Evolutionary conservation across 2,797 vertebrate genomes (phyloP).

Genomic region (Heliangelus exortis): DNA sequence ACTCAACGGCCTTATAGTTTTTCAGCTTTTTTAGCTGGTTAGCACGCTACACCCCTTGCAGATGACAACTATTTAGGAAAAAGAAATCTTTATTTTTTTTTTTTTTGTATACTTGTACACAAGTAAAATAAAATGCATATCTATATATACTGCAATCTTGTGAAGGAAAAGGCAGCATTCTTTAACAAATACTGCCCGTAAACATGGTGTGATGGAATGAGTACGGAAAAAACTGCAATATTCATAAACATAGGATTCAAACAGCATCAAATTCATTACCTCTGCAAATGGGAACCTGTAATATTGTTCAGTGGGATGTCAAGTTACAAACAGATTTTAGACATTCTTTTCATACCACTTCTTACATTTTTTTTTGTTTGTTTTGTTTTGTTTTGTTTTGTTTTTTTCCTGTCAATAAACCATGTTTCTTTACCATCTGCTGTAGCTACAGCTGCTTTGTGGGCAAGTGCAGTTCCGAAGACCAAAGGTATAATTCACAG

Average conservation of each 20-base stretch:
- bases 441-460: constrained; percentile 77
- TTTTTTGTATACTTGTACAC: constrained; percentile 92
- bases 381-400: background rate
- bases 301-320: constrained; percentile 49
- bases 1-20: background rate
- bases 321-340: constrained; percentile 65
- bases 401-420: constrained; percentile 64
- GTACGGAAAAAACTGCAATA: constrained; percentile 75
- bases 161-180: constrained; percentile 88
- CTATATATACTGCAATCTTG: constrained; percentile 91
- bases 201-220: constrained; percentile 85
- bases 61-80: constrained; percentile 72
- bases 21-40: background rate
- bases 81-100: constrained; percentile 83
- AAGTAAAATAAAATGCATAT: constrained; percentile 99
- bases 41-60: background rate
- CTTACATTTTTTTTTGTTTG: constrained; percentile 68
- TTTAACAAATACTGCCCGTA: constrained; percentile 88
- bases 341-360: constrained; percentile 62
- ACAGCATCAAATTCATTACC: constrained; percentile 87
- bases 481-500: constrained; percentile 87
- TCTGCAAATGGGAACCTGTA: constrained; percentile 81
- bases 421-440: constrained; percentile 78
- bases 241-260: constrained; percentile 83
- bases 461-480: constrained; percentile 87